These are phyloP conservation scores for Lophochroa leadbeateri DNA, from an alignment of 2,113 vertebrate species.

Conservation along the genomic window DNA sequence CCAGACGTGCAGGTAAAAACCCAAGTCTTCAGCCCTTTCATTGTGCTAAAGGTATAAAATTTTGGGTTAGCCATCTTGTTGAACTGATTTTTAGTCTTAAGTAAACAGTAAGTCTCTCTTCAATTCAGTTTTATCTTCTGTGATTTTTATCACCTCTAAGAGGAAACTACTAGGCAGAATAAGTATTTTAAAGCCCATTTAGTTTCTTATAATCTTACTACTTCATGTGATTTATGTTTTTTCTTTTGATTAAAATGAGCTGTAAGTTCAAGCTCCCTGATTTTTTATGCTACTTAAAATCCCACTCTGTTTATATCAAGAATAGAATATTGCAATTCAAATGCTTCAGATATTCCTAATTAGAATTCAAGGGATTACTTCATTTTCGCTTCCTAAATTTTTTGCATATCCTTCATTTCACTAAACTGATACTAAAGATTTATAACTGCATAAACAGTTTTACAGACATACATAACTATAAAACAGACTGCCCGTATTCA, in stretches of 20 bases:
- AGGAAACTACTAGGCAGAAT: not conserved
- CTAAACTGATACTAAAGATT: not conserved
- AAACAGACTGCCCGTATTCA: not conserved
- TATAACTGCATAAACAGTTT: not conserved
- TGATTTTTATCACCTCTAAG: not conserved
- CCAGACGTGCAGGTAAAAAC: constrained; percentile 89
- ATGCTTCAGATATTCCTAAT: not conserved
- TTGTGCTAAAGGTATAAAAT: not conserved
- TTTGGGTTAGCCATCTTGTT: not conserved
- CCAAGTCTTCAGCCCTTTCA: not conserved
- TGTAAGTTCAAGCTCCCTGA: not conserved
- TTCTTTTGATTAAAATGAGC: not conserved
- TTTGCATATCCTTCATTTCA: not conserved
- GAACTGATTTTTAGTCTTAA: not conserved
- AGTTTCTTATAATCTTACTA: not conserved
- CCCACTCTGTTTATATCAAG: not conserved
- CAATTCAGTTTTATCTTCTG: not conserved
- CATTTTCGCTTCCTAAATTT: not conserved
- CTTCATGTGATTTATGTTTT: not conserved
- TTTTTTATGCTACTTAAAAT: not conserved
- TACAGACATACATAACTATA: not conserved
- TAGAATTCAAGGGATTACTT: not conserved
- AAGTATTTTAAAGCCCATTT: not conserved
- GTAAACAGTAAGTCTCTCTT: not conserved
- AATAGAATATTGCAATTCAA: not conserved